Evolutionary conservation across 1,140 invertebrate genomes (phyloP), one percentile per base, ranked within the genome.

Genomic region (Calycopis cecrops): DNA sequence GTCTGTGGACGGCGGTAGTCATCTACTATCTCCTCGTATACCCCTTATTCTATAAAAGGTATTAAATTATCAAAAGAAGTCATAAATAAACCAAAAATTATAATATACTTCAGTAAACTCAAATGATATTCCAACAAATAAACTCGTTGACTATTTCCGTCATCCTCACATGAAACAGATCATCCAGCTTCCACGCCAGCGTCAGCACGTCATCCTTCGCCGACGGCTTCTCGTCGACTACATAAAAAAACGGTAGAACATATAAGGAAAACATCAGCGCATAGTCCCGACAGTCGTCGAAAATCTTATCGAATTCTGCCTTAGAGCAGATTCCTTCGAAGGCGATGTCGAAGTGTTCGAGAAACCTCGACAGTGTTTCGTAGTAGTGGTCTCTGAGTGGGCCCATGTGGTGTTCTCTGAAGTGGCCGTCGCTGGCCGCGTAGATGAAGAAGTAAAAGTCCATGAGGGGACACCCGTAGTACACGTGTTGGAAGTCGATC

Each of bases 381-480:
- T 64, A 75, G 55, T 84, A 84, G 10, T 71, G 9, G 14, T 70
- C 59, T 53, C 70, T 79, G 8, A 81, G 59, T 14, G 63, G 8
- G 11, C 59, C 33, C 18, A 76, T 57, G 52, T 84, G 61, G 4
- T 65, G 55, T 44, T 60, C 65, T 44, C 78, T 62, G 51, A 81
- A 81, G 34, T 65, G 44, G 18, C 63, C 52, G 18, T 84, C 75
- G 7, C 76, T 76, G 1, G 63, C 59, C 1, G 67, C 61, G 48
- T 76, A 79, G 33, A 79, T 67, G 18, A 80, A 79, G 59, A 77
- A 82, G 14, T 79, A 59, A 2, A 84, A 67, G 37, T 84, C 80
- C 1, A 71, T 60, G 7, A 80, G 35, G n/a, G 79, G 77, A 37
- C 65, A 74, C 1, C 79, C 80, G 37, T 78, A 79, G 60, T 71